Base-by-base conservation (phyloP, 1,140 invertebrate genomes). In the Copidosoma floridanum region DNA sequence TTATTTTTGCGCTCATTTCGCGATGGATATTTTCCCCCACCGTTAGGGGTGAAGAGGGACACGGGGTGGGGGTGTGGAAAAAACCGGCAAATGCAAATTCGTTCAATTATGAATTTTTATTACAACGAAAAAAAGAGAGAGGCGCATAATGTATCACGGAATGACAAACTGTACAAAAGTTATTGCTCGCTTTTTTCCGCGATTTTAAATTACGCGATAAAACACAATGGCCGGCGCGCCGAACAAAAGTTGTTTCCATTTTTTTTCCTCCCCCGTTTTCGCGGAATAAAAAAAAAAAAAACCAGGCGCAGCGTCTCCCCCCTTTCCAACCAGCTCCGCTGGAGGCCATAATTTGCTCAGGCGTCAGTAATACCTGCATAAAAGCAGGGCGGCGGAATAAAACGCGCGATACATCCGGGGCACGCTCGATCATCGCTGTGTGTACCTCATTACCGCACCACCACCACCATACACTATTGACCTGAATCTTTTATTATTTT, bases 401-500 rank as follows among this genome's bases (percentile, higher is more conserved):
- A 60, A 60, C 41, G 27, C 48, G 14, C 57, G n/a, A 61, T 54
- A 41, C 50, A 55, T 55, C 52, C 51, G 29, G 20, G 23, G 59
- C 65, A 70, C 66, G 66, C 68, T 66, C 67, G 66, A 70, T 70
- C 70, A 63, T 56, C 60, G 53, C 66, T 65, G 65, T 61, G 63
- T 63, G 68, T 70, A 64, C 63, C 69, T 72, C 70, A 71, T 75
- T 76, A 74, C 64, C n/a, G n/a, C n/a, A n/a, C n/a, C n/a, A n/a
- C n/a, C n/a, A n/a, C n/a, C n/a, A 68, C 61, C 52, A 46, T 18
- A 46, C 63, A 67, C 72, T 70, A 71, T 70, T 72, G 73, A 74
- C 71, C 73, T 68, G 72, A 71, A 76, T 76, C 68, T 72, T 69
- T 74, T 70, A 76, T 73, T 71, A 70, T 67, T 57, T 65, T 71